phyloP scores from a whole-genome alignment of 1,140 invertebrate genomes.

The Eciton burchellii region DNA sequence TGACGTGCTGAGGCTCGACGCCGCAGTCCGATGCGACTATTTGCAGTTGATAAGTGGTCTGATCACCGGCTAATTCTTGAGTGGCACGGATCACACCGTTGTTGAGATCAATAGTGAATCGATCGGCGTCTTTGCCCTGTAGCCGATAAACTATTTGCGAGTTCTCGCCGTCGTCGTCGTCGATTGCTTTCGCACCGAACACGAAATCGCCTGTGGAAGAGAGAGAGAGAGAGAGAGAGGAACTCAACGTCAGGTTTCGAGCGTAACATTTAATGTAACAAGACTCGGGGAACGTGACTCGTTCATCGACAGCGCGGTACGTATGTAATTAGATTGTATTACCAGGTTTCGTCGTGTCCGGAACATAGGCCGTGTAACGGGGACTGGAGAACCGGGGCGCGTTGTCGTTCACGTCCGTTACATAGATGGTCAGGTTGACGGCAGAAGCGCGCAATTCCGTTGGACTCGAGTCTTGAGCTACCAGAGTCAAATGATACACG shows the following conservation, averaged over 20 bases:
- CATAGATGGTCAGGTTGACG: slow-evolving; percentile 92
- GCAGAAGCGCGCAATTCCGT: slow-evolving; percentile 92
- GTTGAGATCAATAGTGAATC: slow-evolving; percentile 91
- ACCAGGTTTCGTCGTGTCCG: slow-evolving; percentile 90
- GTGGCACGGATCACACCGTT: slow-evolving; percentile 94
- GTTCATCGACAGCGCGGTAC: slow-evolving; percentile 19
- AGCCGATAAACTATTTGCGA: slow-evolving; percentile 92
- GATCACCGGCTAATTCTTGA: slow-evolving; percentile 85
- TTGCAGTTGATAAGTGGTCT: slow-evolving; percentile 89
- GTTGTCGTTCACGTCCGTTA: slow-evolving; percentile 95
- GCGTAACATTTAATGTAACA: no score
- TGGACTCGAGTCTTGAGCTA: slow-evolving; percentile 94
- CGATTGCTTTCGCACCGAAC: slow-evolving; percentile 93
- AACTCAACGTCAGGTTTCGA: background rate
- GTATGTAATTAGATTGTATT: slow-evolving; percentile 65
- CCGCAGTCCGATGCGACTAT: slow-evolving; percentile 91
- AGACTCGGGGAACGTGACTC: no score
- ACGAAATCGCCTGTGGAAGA: slow-evolving; percentile 89
- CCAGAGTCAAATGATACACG: slow-evolving; percentile 92
- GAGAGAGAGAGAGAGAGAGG: background rate
- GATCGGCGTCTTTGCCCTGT: slow-evolving; percentile 90
- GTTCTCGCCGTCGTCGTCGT: slow-evolving; percentile 92
- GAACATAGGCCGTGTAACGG: slow-evolving; percentile 91
- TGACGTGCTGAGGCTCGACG: slow-evolving; percentile 87
- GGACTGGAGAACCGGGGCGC: slow-evolving; percentile 91